phyloP scores from a whole-genome alignment of 2,888 invertebrate genomes.

The Orthosia gothica region DNA sequence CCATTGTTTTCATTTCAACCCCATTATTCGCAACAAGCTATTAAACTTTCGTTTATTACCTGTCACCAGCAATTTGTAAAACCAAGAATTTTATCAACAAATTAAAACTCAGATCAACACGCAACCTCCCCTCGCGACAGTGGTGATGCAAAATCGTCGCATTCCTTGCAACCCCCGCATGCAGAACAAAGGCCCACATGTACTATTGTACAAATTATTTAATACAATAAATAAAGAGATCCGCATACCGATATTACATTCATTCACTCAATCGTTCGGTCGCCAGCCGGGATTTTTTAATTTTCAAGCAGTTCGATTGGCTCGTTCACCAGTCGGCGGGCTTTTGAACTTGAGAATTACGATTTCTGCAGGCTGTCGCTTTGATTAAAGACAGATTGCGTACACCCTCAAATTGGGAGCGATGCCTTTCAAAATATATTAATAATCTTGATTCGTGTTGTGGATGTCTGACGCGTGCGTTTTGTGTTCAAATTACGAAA shows the following conservation, averaged over 20 bases:
- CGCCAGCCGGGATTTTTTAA: constrained; percentile 74
- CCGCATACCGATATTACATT: constrained; percentile 86
- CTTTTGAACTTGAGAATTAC: constrained; percentile 82
- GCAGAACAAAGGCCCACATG: constrained; percentile 78
- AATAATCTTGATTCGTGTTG: constrained; percentile 65
- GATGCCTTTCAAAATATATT: constrained; percentile 69
- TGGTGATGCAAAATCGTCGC: constrained; percentile 67
- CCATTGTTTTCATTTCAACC: neutral
- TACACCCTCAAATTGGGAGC: constrained; percentile 69
- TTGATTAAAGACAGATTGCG: constrained; percentile 70
- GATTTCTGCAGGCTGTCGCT: constrained; percentile 71
- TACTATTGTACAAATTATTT: constrained; percentile 83
- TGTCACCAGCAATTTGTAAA: constrained; percentile 26
- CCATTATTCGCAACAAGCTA: neutral
- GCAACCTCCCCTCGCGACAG: constrained; percentile 60
- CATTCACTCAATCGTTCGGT: constrained; percentile 81
- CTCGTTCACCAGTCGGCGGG: constrained; percentile 86
- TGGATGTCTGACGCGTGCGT: constrained; percentile 64
- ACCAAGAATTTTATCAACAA: constrained; percentile 55
- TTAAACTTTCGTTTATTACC: constrained; percentile 17
- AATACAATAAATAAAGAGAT: constrained; percentile 87
- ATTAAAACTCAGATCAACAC: constrained; percentile 56
- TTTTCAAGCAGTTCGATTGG: constrained; percentile 87
- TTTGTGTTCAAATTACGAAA: constrained; percentile 55
- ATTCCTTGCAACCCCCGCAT: constrained; percentile 83